Evolutionary conservation across 2,113 vertebrate species (phyloP).

Genomic region (Illadopsis cleaveri): DNA sequence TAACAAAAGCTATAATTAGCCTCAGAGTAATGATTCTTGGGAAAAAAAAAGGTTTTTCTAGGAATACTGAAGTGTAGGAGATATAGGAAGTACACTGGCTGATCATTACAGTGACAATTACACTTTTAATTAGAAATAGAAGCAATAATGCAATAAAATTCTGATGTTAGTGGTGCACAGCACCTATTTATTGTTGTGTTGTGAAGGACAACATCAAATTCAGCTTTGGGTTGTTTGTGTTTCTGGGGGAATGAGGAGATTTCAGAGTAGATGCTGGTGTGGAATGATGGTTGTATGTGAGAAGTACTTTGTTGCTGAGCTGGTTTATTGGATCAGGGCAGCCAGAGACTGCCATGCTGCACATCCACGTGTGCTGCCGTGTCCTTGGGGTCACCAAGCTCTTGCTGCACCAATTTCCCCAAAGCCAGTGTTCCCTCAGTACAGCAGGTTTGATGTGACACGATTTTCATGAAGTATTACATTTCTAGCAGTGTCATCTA

Average conservation of each 20-base stretch:
- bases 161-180: not conserved
- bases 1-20: slow-evolving; percentile 14
- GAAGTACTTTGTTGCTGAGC: not conserved
- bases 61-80: not conserved
- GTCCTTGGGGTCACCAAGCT: not conserved
- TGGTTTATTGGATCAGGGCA: not conserved
- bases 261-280: not conserved
- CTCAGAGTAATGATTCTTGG: not conserved
- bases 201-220: not conserved
- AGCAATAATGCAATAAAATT: not conserved
- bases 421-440: not conserved
- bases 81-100: not conserved
- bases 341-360: not conserved
- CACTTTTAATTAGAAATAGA: not conserved
- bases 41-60: not conserved
- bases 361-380: not conserved
- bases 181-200: not conserved
- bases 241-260: not conserved
- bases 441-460: not conserved
- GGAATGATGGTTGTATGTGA: not conserved
- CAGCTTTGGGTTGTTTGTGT: not conserved
- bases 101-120: not conserved
- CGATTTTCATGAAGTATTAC: accelerated
- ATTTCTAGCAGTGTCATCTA: not conserved
- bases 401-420: not conserved